Conservation (phyloP, 2,797 vertebrate species). For the Pipistrellus kuhlii region DNA sequence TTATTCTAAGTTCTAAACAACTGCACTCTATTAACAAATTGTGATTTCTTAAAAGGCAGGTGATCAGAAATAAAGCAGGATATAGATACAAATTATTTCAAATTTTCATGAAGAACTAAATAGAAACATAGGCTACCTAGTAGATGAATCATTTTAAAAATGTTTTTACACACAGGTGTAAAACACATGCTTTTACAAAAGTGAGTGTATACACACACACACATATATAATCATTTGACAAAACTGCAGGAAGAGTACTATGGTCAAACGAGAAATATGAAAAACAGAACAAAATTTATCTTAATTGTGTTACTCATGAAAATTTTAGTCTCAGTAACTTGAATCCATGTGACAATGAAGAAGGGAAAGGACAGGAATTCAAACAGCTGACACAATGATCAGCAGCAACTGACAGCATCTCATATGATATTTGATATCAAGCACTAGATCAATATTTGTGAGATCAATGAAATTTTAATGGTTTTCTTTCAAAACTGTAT, state of each 20-base stretch:
- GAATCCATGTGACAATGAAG: slow-evolving; percentile 43
- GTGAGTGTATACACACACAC: not conserved
- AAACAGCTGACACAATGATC: slow-evolving; percentile 57
- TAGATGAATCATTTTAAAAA: not conserved
- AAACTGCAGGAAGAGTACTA: not conserved
- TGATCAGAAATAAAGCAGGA: slow-evolving; percentile 35
- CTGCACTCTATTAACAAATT: slow-evolving; percentile 32
- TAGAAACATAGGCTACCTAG: not conserved
- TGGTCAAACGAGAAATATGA: not conserved
- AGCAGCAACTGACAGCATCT: slow-evolving; percentile 63
- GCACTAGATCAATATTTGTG: slow-evolving; percentile 65
- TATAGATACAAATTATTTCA: slow-evolving; percentile 45
- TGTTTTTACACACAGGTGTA: not conserved
- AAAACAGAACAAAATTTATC: slow-evolving; percentile 18
- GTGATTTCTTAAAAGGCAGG: slow-evolving; percentile 37
- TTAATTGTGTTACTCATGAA: slow-evolving; percentile 66
- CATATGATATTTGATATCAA: slow-evolving; percentile 66
- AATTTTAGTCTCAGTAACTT: slow-evolving; percentile 35
- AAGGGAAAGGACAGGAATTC: slow-evolving; percentile 23
- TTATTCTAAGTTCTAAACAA: slow-evolving; percentile 55
- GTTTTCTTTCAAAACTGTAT: slow-evolving; percentile 63
- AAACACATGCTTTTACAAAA: not conserved
- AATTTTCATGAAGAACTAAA: slow-evolving; percentile 2
- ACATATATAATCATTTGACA: not conserved
- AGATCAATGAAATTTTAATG: slow-evolving; percentile 51